Conservation (phyloP, 2,888 invertebrate species). For the Geotrupes spiniger region DNA sequence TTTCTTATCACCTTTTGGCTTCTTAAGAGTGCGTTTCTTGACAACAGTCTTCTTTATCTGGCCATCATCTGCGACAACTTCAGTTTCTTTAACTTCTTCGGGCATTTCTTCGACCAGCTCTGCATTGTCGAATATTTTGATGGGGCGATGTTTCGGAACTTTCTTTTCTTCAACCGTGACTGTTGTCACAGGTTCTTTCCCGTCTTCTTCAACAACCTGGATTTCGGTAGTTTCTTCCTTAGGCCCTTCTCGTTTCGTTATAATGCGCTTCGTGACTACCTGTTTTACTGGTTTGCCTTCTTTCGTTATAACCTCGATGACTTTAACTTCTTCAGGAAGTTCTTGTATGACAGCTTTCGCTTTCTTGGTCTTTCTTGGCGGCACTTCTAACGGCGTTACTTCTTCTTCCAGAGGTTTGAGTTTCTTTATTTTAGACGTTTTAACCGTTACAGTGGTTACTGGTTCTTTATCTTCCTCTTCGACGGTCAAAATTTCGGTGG, state of each 20-base stretch:
- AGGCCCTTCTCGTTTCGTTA: slow-evolving; percentile 25
- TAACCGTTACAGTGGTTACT: slow-evolving; percentile 22
- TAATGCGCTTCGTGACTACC: slow-evolving; percentile 29
- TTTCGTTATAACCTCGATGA: slow-evolving; percentile 40
- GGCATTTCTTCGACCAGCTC: slow-evolving; percentile 29
- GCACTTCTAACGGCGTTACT: slow-evolving; percentile 31
- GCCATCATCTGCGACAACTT: slow-evolving; percentile 36
- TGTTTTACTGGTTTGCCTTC: slow-evolving; percentile 38
- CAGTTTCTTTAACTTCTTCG: slow-evolving; percentile 38
- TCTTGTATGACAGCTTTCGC: slow-evolving; percentile 17
- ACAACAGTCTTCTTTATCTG: slow-evolving; percentile 37
- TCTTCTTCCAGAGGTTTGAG: slow-evolving; percentile 23
- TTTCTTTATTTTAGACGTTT: slow-evolving; percentile 34
- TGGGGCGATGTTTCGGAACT: slow-evolving; percentile 25
- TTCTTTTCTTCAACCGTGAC: slow-evolving; percentile 47
- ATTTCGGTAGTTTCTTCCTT: slow-evolving; percentile 42
- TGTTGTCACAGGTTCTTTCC: slow-evolving; percentile 45
- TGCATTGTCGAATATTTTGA: slow-evolving; percentile 12
- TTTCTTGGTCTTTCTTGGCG: slow-evolving; percentile 18
- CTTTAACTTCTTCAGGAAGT: slow-evolving; percentile 34
- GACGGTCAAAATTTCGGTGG: slow-evolving; percentile 38
- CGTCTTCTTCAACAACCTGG: slow-evolving; percentile 37
- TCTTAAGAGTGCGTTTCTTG: slow-evolving; percentile 35
- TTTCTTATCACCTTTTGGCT: slow-evolving; percentile 31
- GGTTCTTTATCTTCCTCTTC: slow-evolving; percentile 47